Base-by-base conservation (phyloP, 2,888 invertebrate species). In the Chalcosyrphus nemorum region DNA sequence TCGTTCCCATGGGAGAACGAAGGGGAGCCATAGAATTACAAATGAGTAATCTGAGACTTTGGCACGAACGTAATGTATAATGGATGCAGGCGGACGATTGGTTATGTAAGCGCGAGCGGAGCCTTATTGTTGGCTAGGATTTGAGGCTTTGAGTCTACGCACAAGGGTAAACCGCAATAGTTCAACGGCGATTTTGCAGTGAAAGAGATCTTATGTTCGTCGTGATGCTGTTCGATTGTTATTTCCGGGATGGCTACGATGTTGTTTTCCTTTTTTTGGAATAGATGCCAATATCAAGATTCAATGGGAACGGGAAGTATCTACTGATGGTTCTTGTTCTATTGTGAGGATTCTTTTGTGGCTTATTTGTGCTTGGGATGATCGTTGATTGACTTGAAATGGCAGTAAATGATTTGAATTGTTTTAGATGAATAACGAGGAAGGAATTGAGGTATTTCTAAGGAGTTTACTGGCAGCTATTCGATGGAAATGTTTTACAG, bases 21-120 rank as follows among this genome's bases (percentile, higher is more conserved):
- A n/a, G 47, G 29, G 50, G 32, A 54, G 52, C 38, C 27, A n/a
- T 38, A 61, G 57, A 71, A 72, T 29, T 61, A 66, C 72, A 72
- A 82, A 82, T 82, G 74, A 84, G 82, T 84, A 84, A 84, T 80
- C 84, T 54, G 80, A 84, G 70, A 80, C 84, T 78, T 59, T 84
- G 84, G 84, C 84, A 84, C 84, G 84, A 84, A 80, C 70, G 80
- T 75, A 24, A 65, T 74, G n/a, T n/a, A 74, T 74, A 78, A 74
- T 84, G 74, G 68, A 70, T 65, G 52, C 74, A 68, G 74, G 35
- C 78, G 63, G 68, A 78, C 74, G 61, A 70, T 71, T 52, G 70
- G 78, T 82, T 72, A 72, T 82, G 78, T 78, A 66, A 82, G 82
- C 61, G 63, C 74, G 54, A 68, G 61, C 74, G 54, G 68, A 54